Base-by-base conservation (phyloP, 2,113 vertebrate species). In the Varanus salvator region DNA sequence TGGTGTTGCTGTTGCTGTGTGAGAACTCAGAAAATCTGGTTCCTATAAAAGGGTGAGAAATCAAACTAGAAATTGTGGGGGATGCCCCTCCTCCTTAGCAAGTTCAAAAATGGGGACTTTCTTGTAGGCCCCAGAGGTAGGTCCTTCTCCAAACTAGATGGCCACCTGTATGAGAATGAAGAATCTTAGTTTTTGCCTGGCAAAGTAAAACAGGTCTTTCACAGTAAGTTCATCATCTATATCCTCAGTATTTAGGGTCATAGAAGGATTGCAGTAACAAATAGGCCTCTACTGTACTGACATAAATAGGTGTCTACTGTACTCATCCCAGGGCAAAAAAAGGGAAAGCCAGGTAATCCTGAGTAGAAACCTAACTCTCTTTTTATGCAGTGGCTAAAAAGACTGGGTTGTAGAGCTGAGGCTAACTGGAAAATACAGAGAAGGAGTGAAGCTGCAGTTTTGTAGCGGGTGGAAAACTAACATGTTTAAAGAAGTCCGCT, bases 151-250 rank as follows among this genome's bases (percentile, higher is more conserved):
- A 54, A 54, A 12, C 54, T 54, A 12, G 54, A 7, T 54, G 54
- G 54, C 54, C 54, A 8, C 11, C 54, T 54, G 54, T 54, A 54
- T 12, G 7, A 7, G 11, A 54, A 12, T 7, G 54, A 12, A 54
- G 25, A 48, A 11, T 85, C 31, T 50, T 88, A 78, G 19, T 31
- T 29, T 44, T 57, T 84, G 12, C 34, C 80, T 8, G 25, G 0
- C 80, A 90, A 1, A 92, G 84, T 3, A 72, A 52, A 31, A 85
- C 89, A 76, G 74, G 31, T 69, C 27, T 52, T 72, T 7, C 25
- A 84, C 81, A 84, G 3, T 11, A 38, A 88, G 29, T 12, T 90
- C 8, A 80, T 87, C 72, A 87, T n/a, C 50, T 86, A 68, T 12
- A 5, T 38, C 6, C 44, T 84, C 0, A 71, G 23, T 2, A 9